Conservation (phyloP, 2,113 vertebrate genomes). For the Triplophysa dalaica region DNA sequence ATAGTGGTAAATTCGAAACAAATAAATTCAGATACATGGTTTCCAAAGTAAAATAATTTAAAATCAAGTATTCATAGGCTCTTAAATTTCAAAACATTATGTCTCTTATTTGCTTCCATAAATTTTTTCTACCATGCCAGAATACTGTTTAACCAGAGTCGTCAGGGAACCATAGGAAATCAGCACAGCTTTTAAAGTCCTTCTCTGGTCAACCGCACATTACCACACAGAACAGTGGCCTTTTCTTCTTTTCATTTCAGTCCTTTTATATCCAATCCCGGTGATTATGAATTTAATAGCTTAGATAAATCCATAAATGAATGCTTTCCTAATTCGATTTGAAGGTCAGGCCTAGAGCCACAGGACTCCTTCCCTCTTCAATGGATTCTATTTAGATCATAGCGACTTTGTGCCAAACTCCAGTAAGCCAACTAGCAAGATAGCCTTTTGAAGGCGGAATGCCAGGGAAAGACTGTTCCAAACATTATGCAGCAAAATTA, state of each 20-base stretch:
- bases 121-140: conserved; percentile 19
- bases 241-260: conserved; percentile 26
- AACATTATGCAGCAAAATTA: no score
- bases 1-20: no score
- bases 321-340: conserved; percentile 7
- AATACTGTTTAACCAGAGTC: conserved; percentile 45
- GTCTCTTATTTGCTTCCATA: no score
- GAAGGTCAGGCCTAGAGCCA: neutral
- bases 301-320: neutral
- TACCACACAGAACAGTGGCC: conserved; percentile 10
- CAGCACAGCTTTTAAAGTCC: conserved; percentile 41
- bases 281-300: conserved; percentile 5
- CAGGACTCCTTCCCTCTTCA: neutral
- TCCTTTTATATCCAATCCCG: conserved; percentile 26
- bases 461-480: no score
- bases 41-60: no score
- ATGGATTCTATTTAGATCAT: neutral
- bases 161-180: conserved; percentile 34
- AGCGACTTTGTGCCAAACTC: neutral
- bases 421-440: neutral
- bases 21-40: no score
- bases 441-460: neutral
- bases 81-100: no score
- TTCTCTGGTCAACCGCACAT: conserved; percentile 26
- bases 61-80: no score